Evolutionary conservation across 2,888 invertebrate species (phyloP).

Genomic region (Rhagonycha fulva): DNA sequence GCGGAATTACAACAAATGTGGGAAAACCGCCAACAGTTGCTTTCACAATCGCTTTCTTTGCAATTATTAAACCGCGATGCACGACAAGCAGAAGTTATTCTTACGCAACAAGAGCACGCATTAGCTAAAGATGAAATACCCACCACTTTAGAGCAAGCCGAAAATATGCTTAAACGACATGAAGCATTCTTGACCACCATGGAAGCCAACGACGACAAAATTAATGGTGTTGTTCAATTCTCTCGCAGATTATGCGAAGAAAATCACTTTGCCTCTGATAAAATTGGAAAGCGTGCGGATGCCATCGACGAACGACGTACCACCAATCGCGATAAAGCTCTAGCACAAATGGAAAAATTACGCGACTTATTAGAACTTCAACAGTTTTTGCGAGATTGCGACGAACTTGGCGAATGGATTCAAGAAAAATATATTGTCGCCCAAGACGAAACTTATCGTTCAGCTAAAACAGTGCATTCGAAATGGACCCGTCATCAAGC

Average conservation of each 20-base stretch:
- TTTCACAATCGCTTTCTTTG: slow-evolving; percentile 93
- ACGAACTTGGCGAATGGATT: slow-evolving; percentile 98
- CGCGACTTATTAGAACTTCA: slow-evolving; percentile 94
- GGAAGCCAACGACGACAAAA: slow-evolving; percentile 99
- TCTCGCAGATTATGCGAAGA: slow-evolving; percentile 84
- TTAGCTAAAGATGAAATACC: slow-evolving; percentile 96
- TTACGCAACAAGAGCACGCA: slow-evolving; percentile 98
- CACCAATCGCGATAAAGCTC: slow-evolving; percentile 88
- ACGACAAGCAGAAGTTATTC: slow-evolving; percentile 94
- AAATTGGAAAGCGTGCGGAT: slow-evolving; percentile 94
- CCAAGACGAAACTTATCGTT: slow-evolving; percentile 98
- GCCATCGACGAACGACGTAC: slow-evolving; percentile 89
- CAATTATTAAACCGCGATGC: slow-evolving; percentile 97
- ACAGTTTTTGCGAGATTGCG: slow-evolving; percentile 94
- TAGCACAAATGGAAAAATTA: slow-evolving; percentile 88
- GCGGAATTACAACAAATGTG: slow-evolving; percentile 99
- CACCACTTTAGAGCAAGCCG: slow-evolving; percentile 92
- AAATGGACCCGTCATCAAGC: slow-evolving; percentile 99
- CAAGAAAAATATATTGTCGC: slow-evolving; percentile 98
- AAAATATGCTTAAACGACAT: slow-evolving; percentile 95
- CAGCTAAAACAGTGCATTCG: slow-evolving; percentile 98
- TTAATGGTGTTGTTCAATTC: slow-evolving; percentile 94
- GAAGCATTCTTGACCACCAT: slow-evolving; percentile 99
- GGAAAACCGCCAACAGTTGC: slow-evolving; percentile 94
- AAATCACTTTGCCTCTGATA: slow-evolving; percentile 93